These are phyloP conservation scores for Emberiza fucata DNA, from an alignment of 2,113 vertebrate species.

Conservation along the genomic window DNA sequence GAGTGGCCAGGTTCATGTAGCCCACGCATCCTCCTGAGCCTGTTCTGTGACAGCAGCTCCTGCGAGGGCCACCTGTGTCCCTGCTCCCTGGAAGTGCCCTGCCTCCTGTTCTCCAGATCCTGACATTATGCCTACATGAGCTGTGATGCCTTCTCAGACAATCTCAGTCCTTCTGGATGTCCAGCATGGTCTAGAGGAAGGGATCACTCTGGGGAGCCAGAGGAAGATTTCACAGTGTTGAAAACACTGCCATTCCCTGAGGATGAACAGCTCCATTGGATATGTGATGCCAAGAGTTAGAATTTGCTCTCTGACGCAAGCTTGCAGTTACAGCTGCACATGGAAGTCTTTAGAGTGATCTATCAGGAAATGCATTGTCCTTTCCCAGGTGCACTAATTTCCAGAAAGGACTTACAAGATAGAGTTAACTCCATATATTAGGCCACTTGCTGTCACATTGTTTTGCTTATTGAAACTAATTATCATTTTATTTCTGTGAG, in stretches of 20 bases:
- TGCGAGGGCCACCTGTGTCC: rapidly evolving
- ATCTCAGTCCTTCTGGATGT: background rate
- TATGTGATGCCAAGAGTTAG: background rate
- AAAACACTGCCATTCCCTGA: background rate
- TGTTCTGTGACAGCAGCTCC: background rate
- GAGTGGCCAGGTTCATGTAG: rapidly evolving
- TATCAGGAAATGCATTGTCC: background rate
- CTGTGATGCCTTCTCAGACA: background rate
- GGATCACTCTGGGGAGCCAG: background rate
- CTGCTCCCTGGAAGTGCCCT: background rate
- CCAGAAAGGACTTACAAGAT: background rate
- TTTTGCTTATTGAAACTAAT: background rate
- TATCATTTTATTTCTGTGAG: background rate
- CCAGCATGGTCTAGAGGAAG: background rate
- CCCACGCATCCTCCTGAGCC: background rate
- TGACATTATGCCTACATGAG: background rate
- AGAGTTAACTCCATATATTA: background rate
- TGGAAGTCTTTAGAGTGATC: background rate
- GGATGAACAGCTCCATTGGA: background rate
- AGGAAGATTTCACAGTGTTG: background rate
- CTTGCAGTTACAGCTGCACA: background rate
- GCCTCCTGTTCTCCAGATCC: background rate
- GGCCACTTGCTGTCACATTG: background rate
- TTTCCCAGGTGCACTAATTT: background rate
- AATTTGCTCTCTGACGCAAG: background rate